phyloP scores from a whole-genome alignment of 2,888 invertebrate genomes.

The Nemotelus pantherinus region DNA sequence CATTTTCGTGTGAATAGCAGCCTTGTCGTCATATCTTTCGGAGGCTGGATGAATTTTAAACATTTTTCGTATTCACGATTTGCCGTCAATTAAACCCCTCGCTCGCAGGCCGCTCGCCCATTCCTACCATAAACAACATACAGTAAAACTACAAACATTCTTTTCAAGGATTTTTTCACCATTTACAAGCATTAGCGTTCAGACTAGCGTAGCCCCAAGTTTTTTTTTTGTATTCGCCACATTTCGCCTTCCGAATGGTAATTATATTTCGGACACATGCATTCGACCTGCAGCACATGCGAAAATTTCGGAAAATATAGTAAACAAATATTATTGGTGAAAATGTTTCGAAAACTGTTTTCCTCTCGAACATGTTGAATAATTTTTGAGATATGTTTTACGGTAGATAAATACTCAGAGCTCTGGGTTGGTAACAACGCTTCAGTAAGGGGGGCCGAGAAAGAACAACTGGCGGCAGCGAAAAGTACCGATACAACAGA shows the following conservation, averaged over 20 bases:
- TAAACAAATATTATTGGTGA: constrained; percentile 35
- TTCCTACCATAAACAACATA: background rate
- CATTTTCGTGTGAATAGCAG: constrained; percentile 23
- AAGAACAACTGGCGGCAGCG: background rate
- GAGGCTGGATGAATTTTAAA: background rate
- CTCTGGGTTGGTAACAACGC: background rate
- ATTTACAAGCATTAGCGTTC: constrained; percentile 30
- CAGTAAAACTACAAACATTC: constrained; percentile 20
- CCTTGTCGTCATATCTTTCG: background rate
- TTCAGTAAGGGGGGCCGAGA: background rate
- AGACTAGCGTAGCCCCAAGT: constrained; percentile 1
- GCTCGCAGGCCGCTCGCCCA: background rate
- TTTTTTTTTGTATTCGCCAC: background rate
- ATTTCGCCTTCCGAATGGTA: constrained; percentile 30
- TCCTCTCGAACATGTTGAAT: constrained; percentile 43
- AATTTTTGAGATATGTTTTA: constrained; percentile 44
- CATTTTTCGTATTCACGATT: background rate
- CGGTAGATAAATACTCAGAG: constrained; percentile 18
- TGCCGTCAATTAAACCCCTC: background rate
- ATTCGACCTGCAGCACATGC: constrained; percentile 5
- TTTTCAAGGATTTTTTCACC: constrained; percentile 6
- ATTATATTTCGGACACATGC: constrained; percentile 35
- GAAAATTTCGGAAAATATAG: constrained; percentile 13
- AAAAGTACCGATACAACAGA: background rate
- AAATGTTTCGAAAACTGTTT: constrained; percentile 37